phyloP scores from a whole-genome alignment of 2,113 vertebrate genomes.

The Actenoides lindsayi region DNA sequence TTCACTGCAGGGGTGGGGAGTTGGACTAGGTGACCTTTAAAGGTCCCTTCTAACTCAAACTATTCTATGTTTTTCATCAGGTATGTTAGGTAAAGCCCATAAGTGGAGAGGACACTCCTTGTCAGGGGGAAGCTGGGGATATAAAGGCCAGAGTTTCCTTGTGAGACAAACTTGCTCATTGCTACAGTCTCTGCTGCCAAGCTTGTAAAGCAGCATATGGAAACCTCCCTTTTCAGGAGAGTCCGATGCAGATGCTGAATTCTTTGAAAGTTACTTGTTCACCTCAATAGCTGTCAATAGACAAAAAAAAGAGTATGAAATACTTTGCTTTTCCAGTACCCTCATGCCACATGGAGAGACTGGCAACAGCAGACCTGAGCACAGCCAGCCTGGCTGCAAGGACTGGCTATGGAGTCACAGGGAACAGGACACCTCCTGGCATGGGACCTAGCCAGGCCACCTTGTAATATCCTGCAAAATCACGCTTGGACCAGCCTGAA shows the following conservation, averaged over 20 bases:
- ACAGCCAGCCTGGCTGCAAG: background rate
- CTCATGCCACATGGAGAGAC: background rate
- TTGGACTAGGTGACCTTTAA: background rate
- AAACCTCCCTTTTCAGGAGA: background rate
- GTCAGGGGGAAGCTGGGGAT: background rate
- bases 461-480: background rate
- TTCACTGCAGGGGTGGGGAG: background rate
- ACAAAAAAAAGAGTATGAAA: background rate
- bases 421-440: background rate
- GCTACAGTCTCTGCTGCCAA: background rate
- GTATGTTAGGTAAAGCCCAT: background rate
- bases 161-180: background rate
- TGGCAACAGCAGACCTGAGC: background rate
- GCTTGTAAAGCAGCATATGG: background rate
- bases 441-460: background rate
- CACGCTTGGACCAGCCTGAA: background rate
- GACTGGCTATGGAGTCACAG: rapidly evolving
- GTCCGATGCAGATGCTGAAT: background rate
- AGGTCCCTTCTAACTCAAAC: background rate
- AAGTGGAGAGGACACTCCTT: background rate
- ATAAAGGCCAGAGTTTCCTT: background rate
- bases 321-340: background rate
- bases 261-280: background rate
- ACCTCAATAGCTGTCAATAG: background rate
- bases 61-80: background rate